A percentile compares a stretch with the other conserved stretches of the same genome.
phyloP scores from a whole-genome alignment of 2,113 vertebrate genomes.

The Brachyhypopomus occidentalis region DNA sequence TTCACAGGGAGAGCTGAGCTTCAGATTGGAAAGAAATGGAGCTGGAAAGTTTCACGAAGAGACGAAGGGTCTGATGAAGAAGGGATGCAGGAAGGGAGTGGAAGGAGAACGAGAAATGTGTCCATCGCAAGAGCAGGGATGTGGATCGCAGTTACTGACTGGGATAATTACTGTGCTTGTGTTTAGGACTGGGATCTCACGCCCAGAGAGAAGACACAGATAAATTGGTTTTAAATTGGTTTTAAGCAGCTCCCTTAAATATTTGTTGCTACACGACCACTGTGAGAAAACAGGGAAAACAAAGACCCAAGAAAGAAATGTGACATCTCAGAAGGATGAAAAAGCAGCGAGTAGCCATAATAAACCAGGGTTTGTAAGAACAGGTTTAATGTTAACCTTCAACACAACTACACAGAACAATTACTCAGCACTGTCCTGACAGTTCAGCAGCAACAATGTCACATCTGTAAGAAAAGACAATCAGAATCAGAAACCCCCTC shows the following conservation, averaged over 20 bases:
- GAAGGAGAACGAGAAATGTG: neutral
- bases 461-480: neutral
- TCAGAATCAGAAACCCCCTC: no score
- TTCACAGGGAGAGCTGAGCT: conserved; percentile 35
- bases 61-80: neutral
- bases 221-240: conserved; percentile 41
- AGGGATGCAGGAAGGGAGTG: neutral
- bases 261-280: conserved; percentile 21
- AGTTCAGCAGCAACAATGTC: neutral
- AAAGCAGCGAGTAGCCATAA: no score
- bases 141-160: neutral
- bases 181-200: neutral
- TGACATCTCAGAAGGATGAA: neutral
- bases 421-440: neutral
- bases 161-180: conserved; percentile 36
- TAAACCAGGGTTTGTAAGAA: no score
- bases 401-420: no score
- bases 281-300: conserved; percentile 27
- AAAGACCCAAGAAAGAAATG: neutral
- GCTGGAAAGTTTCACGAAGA: conserved; percentile 19
- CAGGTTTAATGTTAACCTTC: no score
- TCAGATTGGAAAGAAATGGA: conserved; percentile 37
- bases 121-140: neutral
- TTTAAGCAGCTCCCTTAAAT: conserved; percentile 37
- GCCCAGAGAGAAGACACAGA: conserved; percentile 37